Percentiles rank a stretch among this genome's conserved stretches.
These are phyloP conservation scores for Apostichopus leukothele DNA, from an alignment of 53 echinoderm and acorn worm genomes.

Conservation along the genomic window DNA sequence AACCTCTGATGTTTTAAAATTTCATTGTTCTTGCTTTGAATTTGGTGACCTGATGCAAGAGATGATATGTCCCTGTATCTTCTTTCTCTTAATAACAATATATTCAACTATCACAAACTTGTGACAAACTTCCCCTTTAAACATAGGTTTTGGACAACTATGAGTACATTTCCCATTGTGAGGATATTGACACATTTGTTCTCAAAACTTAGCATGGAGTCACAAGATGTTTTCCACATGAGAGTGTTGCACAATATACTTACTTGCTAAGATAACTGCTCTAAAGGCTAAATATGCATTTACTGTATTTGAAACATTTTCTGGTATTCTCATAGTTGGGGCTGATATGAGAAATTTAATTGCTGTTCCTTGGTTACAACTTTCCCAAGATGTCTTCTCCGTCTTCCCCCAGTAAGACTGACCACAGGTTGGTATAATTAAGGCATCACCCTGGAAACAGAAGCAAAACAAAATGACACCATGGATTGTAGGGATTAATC, in stretches of 20 bases:
- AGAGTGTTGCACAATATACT: neutral
- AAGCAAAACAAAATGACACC: neutral
- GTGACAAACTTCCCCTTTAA: no score
- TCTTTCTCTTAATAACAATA: no score
- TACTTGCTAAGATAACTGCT: constrained; percentile 90
- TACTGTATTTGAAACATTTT: constrained; percentile 81
- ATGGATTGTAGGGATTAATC: no score
- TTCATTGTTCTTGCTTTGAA: no score
- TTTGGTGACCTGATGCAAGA: no score
- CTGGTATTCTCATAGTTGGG: constrained; percentile 95
- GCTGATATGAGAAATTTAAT: constrained; percentile 98
- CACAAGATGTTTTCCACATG: neutral
- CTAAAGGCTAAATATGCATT: constrained; percentile 77
- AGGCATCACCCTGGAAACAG: constrained; percentile 78
- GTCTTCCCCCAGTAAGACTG: constrained; percentile 84
- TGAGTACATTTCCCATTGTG: no score
- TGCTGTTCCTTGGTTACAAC: constrained; percentile 85
- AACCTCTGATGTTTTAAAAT: no score
- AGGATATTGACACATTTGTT: neutral
- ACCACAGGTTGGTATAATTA: constrained; percentile 83
- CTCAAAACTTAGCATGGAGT: neutral
- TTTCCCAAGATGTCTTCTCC: constrained; percentile 77
- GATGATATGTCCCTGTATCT: no score
- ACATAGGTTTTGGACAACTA: no score
- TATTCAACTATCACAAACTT: no score